These are phyloP conservation scores for Diorhabda sublineata DNA, from an alignment of 1,140 invertebrate species.

Conservation along the genomic window DNA sequence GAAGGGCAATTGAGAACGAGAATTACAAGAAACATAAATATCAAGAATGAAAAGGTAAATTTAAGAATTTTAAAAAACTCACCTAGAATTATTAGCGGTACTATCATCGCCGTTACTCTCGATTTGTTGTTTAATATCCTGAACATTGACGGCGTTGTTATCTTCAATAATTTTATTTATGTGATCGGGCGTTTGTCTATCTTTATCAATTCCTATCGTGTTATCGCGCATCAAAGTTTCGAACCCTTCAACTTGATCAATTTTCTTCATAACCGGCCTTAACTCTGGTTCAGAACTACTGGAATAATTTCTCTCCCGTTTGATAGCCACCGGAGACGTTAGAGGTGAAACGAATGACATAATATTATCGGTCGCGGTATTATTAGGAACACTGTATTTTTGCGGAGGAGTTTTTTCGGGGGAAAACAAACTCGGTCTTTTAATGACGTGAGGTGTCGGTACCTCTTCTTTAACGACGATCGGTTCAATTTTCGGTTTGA, in stretches of 20 bases:
- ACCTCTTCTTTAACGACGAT: conserved; percentile 32
- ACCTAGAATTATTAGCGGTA: too few species aligned
- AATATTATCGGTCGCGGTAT: conserved; percentile 6
- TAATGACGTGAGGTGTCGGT: conserved; percentile 34
- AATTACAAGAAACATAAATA: too few species aligned
- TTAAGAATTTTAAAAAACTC: too few species aligned
- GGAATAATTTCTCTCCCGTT: conserved; percentile 32
- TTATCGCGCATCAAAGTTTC: conserved; percentile 45
- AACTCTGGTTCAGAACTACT: conserved; percentile 47
- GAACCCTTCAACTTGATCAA: conserved; percentile 47
- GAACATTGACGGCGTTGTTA: background rate
- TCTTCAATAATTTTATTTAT: conserved; percentile 13
- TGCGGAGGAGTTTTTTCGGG: conserved; percentile 50
- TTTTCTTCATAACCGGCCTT: conserved; percentile 45
- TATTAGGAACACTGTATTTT: conserved; percentile 25
- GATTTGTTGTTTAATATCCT: background rate
- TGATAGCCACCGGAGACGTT: conserved; percentile 35
- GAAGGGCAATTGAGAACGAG: too few species aligned
- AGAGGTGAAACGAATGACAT: conserved; percentile 32
- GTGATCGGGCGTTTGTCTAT: conserved; percentile 34
- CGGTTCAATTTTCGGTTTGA: conserved; percentile 29
- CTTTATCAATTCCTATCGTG: conserved; percentile 39
- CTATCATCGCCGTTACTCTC: background rate
- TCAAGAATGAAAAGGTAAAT: too few species aligned
- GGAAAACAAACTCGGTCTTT: conserved; percentile 50